These are phyloP conservation scores for Limenitis camilla DNA, from an alignment of 2,888 invertebrate genomes.

Conservation along the genomic window DNA sequence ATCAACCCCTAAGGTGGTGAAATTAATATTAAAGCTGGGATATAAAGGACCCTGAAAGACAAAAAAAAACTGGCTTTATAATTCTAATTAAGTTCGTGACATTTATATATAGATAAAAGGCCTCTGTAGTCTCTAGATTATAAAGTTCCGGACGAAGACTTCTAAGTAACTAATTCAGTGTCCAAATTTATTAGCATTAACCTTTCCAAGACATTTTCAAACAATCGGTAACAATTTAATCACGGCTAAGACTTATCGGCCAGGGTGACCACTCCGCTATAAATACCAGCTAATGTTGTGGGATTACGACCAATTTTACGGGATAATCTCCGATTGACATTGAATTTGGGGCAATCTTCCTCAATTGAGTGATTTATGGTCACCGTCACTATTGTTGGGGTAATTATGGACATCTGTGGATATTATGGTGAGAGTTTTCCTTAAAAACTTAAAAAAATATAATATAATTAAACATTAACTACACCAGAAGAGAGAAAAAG, in stretches of 20 bases:
- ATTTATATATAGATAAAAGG: too few relatives aligned
- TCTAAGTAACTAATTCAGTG: neutral
- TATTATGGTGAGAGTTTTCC: neutral
- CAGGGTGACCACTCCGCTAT: slow-evolving; percentile 47
- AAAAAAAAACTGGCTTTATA: too few relatives aligned
- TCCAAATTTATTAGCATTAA: slow-evolving; percentile 2
- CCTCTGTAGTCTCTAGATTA: too few relatives aligned
- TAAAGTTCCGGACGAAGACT: too few relatives aligned
- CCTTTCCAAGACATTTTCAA: slow-evolving; percentile 2
- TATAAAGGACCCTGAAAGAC: too few relatives aligned
- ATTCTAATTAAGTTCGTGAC: too few relatives aligned
- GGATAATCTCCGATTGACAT: slow-evolving; percentile 63
- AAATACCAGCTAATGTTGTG: slow-evolving; percentile 23
- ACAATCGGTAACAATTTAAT: slow-evolving; percentile 16
- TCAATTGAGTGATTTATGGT: slow-evolving; percentile 47
- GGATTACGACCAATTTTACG: slow-evolving; percentile 52
- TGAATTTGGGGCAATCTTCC: slow-evolving; percentile 53
- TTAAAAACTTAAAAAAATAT: neutral
- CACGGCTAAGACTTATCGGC: slow-evolving; percentile 23
- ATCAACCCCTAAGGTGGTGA: too few relatives aligned
- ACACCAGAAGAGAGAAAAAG: too few relatives aligned
- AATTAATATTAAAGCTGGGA: too few relatives aligned
- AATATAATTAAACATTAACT: neutral
- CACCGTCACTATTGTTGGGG: slow-evolving; percentile 24
- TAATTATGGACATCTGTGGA: slow-evolving; percentile 26